These are phyloP conservation scores for Mastomys coucha DNA, from an alignment of 2,113 vertebrate genomes.

Conservation along the genomic window DNA sequence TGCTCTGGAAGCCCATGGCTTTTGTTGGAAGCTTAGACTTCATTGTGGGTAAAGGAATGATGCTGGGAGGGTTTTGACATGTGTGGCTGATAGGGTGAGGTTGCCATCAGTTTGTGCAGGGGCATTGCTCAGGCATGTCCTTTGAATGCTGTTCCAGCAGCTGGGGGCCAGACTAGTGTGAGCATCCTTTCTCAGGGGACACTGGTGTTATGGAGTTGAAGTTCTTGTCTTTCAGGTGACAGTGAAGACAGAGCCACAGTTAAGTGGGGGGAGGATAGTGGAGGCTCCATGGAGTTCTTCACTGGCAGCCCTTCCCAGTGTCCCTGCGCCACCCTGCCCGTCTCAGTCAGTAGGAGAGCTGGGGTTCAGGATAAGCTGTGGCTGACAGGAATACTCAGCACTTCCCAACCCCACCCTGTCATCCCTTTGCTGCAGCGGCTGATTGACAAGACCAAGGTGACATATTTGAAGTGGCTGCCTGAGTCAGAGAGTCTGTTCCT, in stretches of 20 bases:
- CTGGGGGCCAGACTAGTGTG: not conserved
- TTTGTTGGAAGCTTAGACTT: not conserved
- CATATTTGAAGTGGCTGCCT: conserved; percentile 93
- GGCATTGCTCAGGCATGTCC: not conserved
- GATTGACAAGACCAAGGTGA: conserved; percentile 97
- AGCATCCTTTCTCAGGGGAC: not conserved
- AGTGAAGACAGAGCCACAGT: not conserved
- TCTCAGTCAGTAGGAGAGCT: not conserved
- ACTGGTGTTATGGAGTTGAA: rapidly evolving
- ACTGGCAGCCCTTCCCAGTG: not conserved
- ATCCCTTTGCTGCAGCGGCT: conserved; percentile 87
- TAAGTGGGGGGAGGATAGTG: not conserved
- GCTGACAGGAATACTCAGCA: not conserved
- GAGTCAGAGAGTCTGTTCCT: conserved; percentile 94
- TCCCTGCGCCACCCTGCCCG: not conserved
- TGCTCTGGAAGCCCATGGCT: not conserved
- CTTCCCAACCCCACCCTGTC: not conserved
- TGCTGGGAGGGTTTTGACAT: not conserved
- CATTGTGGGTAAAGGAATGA: not conserved
- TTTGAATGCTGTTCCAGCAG: rapidly evolving
- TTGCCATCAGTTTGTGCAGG: not conserved
- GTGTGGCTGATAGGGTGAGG: not conserved
- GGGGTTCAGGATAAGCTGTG: not conserved
- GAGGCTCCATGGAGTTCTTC: rapidly evolving
- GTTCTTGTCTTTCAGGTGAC: not conserved